Evolutionary conservation across 1,140 invertebrate species (phyloP).

Genomic region (Cyrtorhinus lividipennis): DNA sequence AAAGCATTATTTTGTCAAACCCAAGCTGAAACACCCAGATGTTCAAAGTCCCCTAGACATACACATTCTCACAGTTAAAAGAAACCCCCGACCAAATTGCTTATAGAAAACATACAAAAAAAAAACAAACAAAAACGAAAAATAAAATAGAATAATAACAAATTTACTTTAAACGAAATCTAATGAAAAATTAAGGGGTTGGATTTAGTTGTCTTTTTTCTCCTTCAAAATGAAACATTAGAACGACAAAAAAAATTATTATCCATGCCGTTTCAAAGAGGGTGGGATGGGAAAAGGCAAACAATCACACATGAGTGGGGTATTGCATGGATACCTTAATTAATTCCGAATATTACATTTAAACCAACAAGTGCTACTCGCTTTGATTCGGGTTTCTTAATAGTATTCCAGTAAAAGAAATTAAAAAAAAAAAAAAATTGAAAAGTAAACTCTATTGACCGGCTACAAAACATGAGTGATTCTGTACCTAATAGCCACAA

Average conservation of each 20-base stretch:
- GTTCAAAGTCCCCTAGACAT: conserved; percentile 18
- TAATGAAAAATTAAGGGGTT: not conserved
- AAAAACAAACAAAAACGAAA: conserved; percentile 2
- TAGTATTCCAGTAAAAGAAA: not conserved
- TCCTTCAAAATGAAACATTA: not conserved
- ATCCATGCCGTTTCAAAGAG: conserved; percentile 23
- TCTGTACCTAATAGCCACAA: not conserved
- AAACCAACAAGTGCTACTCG: too few species aligned
- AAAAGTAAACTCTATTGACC: too few species aligned
- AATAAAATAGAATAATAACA: too few species aligned
- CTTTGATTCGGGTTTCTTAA: too few species aligned
- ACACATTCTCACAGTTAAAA: conserved; percentile 17
- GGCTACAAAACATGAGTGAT: too few species aligned
- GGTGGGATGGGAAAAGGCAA: conserved; percentile 21
- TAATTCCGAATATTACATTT: too few species aligned
- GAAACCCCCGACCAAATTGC: conserved; percentile 12
- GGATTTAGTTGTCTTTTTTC: not conserved
- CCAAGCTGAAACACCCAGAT: conserved; percentile 16
- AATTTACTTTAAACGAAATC: too few species aligned
- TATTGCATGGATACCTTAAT: conserved; percentile 20
- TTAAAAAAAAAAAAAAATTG: not conserved
- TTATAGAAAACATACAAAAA: conserved; percentile 16
- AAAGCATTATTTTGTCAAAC: not conserved
- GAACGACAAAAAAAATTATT: conserved; percentile 20
- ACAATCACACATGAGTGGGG: conserved; percentile 24